Evolutionary conservation across 2,113 vertebrate species (phyloP), one percentile per base, ranked within the genome.

Genomic region (Trematocara macrostoma): DNA sequence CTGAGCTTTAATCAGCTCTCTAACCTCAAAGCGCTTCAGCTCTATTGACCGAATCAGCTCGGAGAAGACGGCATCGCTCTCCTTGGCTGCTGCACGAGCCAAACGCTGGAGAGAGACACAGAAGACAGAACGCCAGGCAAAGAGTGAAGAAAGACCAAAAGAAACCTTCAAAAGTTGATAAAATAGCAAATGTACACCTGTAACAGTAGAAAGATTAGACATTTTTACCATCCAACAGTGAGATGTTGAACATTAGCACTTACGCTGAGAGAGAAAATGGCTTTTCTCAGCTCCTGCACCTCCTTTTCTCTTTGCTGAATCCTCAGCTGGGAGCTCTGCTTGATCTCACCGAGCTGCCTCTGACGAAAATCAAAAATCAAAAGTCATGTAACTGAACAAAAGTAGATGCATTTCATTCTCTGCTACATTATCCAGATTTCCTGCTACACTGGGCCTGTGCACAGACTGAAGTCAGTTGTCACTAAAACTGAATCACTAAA

Each of bases 1-100:
- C 94, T 96, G 96, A 29, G 81, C 91, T 26, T 88, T 92, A 86
- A 97, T 95, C 89, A 96, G 92, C 89, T 96, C 96, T n/a, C 94
- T 93, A 80, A 96, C 86, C 80, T 96, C 96, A 2, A 94, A 90
- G 1, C 94, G 95, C 67, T 96, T 95, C 76, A 96, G 86, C 93
- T 96, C 95, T 0, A 97, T 92, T 5, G 88, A 93, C 20, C 90
- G 93, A 11, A 96, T 95, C 53, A 96, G 92, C 23, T 96, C 95
- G 0, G 94, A 91, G 76, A 97, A 96, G 78, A 95, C 34, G 5
- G 34, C 26, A 55, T 96, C 95, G n/a, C 92, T 95, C 49, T 96
- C 94, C 35, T 95, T 95, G 0, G 94, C 47, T 2, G 92, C 91
- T 1, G 81, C 47, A 35, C 95, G 95, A 3, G 95, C 91, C 1